phyloP scores from a whole-genome alignment of 2,888 invertebrate genomes.

The Acanthacorydalis orientalis region DNA sequence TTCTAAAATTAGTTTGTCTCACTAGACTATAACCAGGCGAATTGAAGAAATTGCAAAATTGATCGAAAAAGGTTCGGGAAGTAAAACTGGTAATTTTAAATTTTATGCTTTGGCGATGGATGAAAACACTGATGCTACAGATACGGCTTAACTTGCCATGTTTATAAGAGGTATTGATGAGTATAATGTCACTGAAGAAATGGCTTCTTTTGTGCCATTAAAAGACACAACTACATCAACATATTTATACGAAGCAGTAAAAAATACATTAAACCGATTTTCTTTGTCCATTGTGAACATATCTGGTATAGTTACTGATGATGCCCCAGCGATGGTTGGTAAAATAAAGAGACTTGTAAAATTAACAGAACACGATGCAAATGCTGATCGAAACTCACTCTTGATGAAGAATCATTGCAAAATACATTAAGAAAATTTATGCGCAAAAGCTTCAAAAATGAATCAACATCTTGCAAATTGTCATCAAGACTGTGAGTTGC shows the following conservation, averaged over 20 bases:
- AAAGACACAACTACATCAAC: neutral
- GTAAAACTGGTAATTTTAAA: neutral
- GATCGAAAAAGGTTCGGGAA: neutral
- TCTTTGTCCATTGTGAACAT: constrained; percentile 1
- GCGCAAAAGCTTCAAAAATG: constrained; percentile 1
- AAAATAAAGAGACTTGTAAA: neutral
- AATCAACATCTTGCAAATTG: neutral
- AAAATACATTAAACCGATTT: constrained; percentile 1
- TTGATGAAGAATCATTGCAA: constrained; percentile 5
- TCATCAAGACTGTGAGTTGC: neutral
- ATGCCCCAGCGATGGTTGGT: constrained; percentile 6
- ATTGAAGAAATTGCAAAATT: constrained; percentile 1
- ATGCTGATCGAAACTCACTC: neutral
- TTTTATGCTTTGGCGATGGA: neutral
- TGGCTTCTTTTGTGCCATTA: constrained; percentile 4
- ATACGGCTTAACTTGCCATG: neutral
- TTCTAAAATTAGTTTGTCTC: neutral
- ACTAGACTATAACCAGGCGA: neutral
- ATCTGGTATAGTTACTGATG: constrained; percentile 3
- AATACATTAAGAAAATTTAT: constrained; percentile 2
- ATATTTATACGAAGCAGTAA: neutral
- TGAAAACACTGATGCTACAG: neutral
- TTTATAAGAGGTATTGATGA: constrained; percentile 7
- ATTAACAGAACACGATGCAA: constrained; percentile 1
- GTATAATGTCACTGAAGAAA: constrained; percentile 10